Base-by-base conservation (phyloP, 2,888 invertebrate species). In the Poecilus cupreus region DNA sequence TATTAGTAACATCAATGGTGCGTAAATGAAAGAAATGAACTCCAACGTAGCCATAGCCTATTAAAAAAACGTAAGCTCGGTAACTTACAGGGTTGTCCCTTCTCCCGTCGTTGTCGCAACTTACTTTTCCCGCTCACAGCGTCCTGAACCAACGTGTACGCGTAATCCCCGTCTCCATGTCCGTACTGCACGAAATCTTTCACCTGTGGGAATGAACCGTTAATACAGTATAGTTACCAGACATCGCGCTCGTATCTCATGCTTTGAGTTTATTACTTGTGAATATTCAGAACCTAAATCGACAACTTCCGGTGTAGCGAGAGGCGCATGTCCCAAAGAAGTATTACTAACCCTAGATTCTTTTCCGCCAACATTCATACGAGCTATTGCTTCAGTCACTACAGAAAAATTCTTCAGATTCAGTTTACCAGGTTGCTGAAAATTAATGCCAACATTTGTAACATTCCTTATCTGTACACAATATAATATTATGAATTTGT, bases 401-500 rank as follows among this genome's bases (percentile, higher is more conserved):
- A 96, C 93, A 70, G 95, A 94, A 89, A 95, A 97, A 88, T 96
- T 96, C 89, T 96, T 96, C 91, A 96, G 91, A 88, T 97, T 96
- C 87, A 97, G 90, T 90, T 96, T 96, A 81, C 97, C 97, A 13
- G 97, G 96, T 93, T 96, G 96, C 93, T 94, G 88, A 72, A 46
- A 72, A 72, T 72, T 72, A 24, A 72, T 72, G 72, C 46, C 49
- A 46, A 24, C 16, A 72, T 24, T 49, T 22, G 64, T 68, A 68
- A 68, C 64, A 68, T 68, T 68, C 64, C 37, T 68, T 68, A 37
- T 37, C 64, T 68, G 64, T 37, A 18, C 32, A 68, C 37, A 13
- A 68, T 32, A 20, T 68, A 13, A 68, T 32, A 20, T 32, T 6
- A 68, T 68, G 64, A 68, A 68, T 68, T 68, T 37, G 64, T 68